A percentile compares a stretch with the other conserved stretches of the same genome.
phyloP scores from a whole-genome alignment of 2,888 invertebrate species.

The Chrysina gloriosa region DNA sequence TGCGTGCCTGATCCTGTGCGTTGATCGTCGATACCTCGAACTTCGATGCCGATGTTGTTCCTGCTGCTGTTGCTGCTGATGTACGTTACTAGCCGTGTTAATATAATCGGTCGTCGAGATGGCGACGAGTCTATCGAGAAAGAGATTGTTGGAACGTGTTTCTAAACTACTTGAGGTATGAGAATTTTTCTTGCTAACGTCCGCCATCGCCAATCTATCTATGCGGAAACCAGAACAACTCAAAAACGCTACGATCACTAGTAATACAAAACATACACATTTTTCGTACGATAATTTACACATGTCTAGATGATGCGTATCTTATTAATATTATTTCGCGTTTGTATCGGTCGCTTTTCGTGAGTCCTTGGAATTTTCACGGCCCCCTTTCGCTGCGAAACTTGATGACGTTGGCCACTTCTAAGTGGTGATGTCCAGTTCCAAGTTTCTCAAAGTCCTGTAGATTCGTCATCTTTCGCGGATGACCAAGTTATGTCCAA shows the following conservation, averaged over 20 bases:
- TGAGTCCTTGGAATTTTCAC: slow-evolving; percentile 53
- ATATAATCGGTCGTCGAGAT: slow-evolving; percentile 21
- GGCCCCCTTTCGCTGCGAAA: slow-evolving; percentile 57
- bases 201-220: slow-evolving; percentile 62
- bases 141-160: slow-evolving; percentile 51
- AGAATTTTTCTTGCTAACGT: slow-evolving; percentile 58
- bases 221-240: slow-evolving; percentile 66
- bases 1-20: slow-evolving; percentile 43
- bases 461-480: slow-evolving; percentile 60
- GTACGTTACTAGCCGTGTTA: slow-evolving; percentile 47
- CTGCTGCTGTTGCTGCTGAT: slow-evolving; percentile 51
- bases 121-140: slow-evolving; percentile 37
- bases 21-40: slow-evolving; percentile 1
- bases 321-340: slow-evolving; percentile 14
- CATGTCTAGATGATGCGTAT: slow-evolving; percentile 59
- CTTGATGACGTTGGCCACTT: slow-evolving; percentile 56
- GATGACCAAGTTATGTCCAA: slow-evolving; percentile 51
- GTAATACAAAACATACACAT: slow-evolving; percentile 65
- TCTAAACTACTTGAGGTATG: slow-evolving; percentile 54
- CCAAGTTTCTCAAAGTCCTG: slow-evolving; percentile 54
- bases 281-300: slow-evolving; percentile 64
- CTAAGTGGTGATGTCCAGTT: slow-evolving; percentile 55
- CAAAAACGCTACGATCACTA: slow-evolving; percentile 64
- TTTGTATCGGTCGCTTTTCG: slow-evolving; percentile 45
- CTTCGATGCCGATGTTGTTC: slow-evolving; percentile 39